phyloP scores from a whole-genome alignment of 2,797 vertebrate genomes.

The Lacerta agilis region DNA sequence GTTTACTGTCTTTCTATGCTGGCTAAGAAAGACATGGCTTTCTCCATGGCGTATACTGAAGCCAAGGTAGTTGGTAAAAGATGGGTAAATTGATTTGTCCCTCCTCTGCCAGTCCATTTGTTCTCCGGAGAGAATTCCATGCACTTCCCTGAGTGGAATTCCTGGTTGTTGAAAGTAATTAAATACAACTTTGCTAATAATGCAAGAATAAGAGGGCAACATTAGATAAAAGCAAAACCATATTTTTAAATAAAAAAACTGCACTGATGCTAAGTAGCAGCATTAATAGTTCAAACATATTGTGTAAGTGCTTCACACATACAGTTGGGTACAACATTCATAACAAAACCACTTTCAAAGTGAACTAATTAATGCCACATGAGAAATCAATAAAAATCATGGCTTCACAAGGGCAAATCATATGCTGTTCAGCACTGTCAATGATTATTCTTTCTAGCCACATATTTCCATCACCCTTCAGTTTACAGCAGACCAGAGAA shows the following conservation, averaged over 20 bases:
- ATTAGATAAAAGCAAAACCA: not conserved
- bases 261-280: too few relatives aligned
- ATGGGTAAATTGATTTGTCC: not conserved
- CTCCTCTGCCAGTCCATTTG: not conserved
- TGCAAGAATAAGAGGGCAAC: not conserved
- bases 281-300: not conserved
- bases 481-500: not conserved
- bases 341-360: not conserved
- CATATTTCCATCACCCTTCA: not conserved
- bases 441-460: not conserved
- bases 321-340: not conserved
- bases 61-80: not conserved
- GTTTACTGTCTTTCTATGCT: not conserved
- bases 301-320: not conserved
- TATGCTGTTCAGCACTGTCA: not conserved
- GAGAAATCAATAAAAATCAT: not conserved
- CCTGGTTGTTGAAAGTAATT: not conserved
- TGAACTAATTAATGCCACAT: not conserved
- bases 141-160: not conserved
- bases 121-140: too few relatives aligned
- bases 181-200: not conserved
- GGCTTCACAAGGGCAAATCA: not conserved
- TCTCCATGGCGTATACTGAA: not conserved
- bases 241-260: not conserved
- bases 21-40: not conserved